Evolutionary conservation across 2,888 invertebrate genomes (phyloP).

Genomic region (Sesia bembeciformis): DNA sequence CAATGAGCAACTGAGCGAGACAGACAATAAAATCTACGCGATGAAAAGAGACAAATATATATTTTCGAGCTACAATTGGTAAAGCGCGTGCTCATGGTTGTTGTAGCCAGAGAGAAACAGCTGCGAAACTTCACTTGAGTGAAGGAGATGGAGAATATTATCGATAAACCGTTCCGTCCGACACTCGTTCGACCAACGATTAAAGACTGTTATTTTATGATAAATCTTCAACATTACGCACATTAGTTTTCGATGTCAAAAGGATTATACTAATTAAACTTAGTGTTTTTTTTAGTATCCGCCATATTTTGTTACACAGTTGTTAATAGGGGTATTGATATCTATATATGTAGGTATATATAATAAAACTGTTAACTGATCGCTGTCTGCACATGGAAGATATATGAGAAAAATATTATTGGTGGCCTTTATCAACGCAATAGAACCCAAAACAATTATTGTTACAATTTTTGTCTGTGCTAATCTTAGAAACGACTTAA

Average conservation of each 20-base stretch:
- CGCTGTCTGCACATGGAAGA: no score
- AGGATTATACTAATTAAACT: conserved; percentile 1
- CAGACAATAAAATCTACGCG: background rate
- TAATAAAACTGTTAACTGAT: no score
- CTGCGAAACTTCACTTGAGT: background rate
- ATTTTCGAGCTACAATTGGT: background rate
- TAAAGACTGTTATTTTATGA: conserved; percentile 5
- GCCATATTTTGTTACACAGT: background rate
- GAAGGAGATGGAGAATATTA: background rate
- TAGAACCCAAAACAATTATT: no score
- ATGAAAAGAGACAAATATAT: background rate
- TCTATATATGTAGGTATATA: no score
- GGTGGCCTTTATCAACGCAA: no score
- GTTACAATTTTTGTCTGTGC: no score
- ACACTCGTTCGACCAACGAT: conserved; percentile 7
- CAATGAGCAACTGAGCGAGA: background rate
- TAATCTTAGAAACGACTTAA: no score
- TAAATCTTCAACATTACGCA: conserved; percentile 2
- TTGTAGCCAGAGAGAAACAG: background rate
- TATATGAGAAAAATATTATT: no score
- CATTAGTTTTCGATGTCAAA: conserved; percentile 1
- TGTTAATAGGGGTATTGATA: background rate
- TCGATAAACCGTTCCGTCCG: background rate
- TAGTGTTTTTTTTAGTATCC: background rate
- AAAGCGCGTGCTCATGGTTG: background rate